Evolutionary conservation across 1,140 invertebrate genomes (phyloP).

Genomic region (Drosophila triauraria): DNA sequence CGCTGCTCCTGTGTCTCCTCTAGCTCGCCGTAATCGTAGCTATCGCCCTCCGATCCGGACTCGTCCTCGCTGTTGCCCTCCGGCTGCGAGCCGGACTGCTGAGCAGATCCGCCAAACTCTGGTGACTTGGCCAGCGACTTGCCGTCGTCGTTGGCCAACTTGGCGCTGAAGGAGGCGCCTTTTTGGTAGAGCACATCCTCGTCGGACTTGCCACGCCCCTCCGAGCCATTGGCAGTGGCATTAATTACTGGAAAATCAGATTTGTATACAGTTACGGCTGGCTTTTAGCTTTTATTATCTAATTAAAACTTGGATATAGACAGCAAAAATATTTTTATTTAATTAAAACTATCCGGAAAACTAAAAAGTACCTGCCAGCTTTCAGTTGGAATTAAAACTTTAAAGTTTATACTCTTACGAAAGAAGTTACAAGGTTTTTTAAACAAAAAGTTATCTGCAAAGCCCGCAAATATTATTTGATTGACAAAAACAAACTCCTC

Average conservation of each 20-base stretch:
- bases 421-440: neutral
- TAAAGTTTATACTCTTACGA: neutral
- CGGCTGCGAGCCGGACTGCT: slow-evolving; percentile 10
- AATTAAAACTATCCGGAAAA: slow-evolving; percentile 2
- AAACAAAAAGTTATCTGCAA: fast-evolving
- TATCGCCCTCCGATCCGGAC: slow-evolving; percentile 31
- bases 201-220: slow-evolving; percentile 86
- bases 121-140: slow-evolving; percentile 38
- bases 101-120: slow-evolving; percentile 14
- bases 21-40: slow-evolving; percentile 56
- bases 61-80: slow-evolving; percentile 27
- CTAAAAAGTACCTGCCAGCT: neutral
- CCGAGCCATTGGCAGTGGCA: slow-evolving; percentile 87
- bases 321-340: neutral
- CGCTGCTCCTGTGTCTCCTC: slow-evolving; percentile 40
- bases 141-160: slow-evolving; percentile 86
- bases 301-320: slow-evolving; percentile 15
- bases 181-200: slow-evolving; percentile 94
- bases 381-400: neutral
- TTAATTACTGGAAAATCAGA: slow-evolving; percentile 88
- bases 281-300: neutral
- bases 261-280: neutral
- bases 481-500: neutral
- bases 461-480: too few species aligned
- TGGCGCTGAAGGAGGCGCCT: slow-evolving; percentile 92